phyloP scores from a whole-genome alignment of 2,888 invertebrate genomes.

The Seira ritae region DNA sequence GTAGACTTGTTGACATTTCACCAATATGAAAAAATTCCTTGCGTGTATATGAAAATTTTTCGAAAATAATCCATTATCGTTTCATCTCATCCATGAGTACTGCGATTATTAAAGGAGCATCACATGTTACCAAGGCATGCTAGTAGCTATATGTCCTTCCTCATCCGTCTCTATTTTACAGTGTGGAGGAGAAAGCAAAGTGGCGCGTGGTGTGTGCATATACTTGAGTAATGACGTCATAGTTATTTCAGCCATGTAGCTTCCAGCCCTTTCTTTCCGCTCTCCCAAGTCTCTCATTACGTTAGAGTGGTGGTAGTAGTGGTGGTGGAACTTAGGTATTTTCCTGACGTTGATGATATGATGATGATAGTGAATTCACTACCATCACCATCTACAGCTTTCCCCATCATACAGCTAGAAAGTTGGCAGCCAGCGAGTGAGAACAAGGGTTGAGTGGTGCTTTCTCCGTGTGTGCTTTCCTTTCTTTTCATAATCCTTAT shows the following conservation, averaged over 20 bases:
- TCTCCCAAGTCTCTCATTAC: constrained; percentile 9
- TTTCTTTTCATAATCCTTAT: no score
- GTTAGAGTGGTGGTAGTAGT: no score
- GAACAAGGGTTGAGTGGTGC: no score
- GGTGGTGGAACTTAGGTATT: background rate
- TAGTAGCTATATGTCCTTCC: no score
- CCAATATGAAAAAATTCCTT: background rate
- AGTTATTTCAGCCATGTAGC: constrained; percentile 42
- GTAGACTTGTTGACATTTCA: background rate
- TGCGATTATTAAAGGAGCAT: no score
- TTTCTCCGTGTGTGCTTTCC: background rate
- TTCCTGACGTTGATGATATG: background rate
- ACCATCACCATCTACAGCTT: background rate
- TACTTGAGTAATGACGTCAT: constrained; percentile 61
- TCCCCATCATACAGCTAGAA: background rate
- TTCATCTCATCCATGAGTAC: no score
- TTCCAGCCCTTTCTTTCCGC: constrained; percentile 11
- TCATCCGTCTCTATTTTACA: background rate
- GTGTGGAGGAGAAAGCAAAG: background rate
- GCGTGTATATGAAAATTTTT: background rate
- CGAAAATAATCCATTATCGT: background rate
- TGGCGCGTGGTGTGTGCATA: background rate
- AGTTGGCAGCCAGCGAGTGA: background rate
- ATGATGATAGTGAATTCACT: background rate
- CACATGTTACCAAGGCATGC: no score